Base-by-base conservation (phyloP, 2,113 vertebrate species). In the Antechinus stuartii region DNA sequence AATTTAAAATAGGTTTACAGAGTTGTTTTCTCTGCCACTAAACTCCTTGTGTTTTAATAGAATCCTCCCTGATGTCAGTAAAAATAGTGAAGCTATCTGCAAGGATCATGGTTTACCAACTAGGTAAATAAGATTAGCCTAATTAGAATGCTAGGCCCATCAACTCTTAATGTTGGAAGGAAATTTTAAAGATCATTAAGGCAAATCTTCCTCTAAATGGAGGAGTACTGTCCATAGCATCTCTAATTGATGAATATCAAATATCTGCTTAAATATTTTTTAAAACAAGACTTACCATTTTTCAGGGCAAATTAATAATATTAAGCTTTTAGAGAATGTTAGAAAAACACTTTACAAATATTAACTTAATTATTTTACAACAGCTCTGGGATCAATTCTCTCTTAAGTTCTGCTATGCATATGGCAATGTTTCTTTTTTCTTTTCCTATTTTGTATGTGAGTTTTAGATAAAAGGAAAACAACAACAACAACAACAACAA, bases 21-120 rank as follows among this genome's bases (percentile, higher is more conserved):
- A 54, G 53, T 94, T 54, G 23, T 27, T 84, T 92, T 96, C 55
- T 93, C 54, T 94, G 90, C 56, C 49, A 91, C 5, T 1, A 57
- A 30, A 84, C 52, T 54, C 24, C 68, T 49, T 47, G 24, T 2
- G 52, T 90, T 91, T 94, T 24, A 42, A 47, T 91, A 54, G 50
- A 94, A 95, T 8, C 53, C 56, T 90, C 53, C 30, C 61, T 35
- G 30, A 68, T 35, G 27, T 30, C 26, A 30, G 27, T 61, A 68
- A 68, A 27, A 68, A 68, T 68, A 35, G 61, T 14, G 14, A 30
- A 14, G 12, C 61, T 35, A 35, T 30, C 61, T 35, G 30, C 61
- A 68, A 35, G 27, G 12, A 68, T n/a, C 61, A 35, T n/a, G 12
- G 30, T 4, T 68, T 68, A 35, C 30, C 61, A 68, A 30, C 9